Evolutionary conservation across 2,113 vertebrate genomes (phyloP).

Genomic region (Orientallactaga bullata): DNA sequence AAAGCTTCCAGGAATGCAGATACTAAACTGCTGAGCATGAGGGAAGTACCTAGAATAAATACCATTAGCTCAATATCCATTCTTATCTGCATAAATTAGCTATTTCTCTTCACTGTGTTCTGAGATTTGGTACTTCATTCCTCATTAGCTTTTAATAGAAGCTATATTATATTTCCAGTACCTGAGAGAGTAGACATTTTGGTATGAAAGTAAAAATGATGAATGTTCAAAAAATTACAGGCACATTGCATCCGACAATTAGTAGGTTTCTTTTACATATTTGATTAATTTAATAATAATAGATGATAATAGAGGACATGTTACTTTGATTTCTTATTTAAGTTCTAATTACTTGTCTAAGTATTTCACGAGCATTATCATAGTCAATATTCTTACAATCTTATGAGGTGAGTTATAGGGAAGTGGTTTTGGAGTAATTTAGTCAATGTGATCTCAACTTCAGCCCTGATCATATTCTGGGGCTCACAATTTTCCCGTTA

Average conservation of each 20-base stretch:
- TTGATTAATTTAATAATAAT: not conserved
- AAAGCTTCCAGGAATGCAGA: slow-evolving; percentile 54
- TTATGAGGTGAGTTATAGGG: not conserved
- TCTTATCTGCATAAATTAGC: not conserved
- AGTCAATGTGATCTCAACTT: not conserved
- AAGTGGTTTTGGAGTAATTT: slow-evolving; percentile 32
- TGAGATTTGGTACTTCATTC: not conserved
- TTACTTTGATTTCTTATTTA: not conserved
- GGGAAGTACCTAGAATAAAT: slow-evolving; percentile 24
- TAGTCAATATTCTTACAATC: not conserved
- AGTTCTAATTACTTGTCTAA: not conserved
- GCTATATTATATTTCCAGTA: slow-evolving; percentile 32
- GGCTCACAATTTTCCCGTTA: not conserved
- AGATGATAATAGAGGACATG: not conserved
- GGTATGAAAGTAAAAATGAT: slow-evolving; percentile 15
- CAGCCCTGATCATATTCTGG: not conserved
- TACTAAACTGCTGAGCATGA: not conserved
- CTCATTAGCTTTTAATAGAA: slow-evolving; percentile 35
- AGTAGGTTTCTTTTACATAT: not conserved
- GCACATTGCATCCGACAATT: not conserved
- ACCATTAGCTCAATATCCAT: not conserved
- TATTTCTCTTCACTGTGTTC: not conserved
- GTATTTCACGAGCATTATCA: not conserved
- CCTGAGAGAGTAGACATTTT: not conserved
- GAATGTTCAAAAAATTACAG: not conserved